Percentiles rank a stretch among this genome's conserved stretches.
These are phyloP conservation scores for Ceratoteleas bidentatus DNA, from an alignment of 1,140 invertebrate genomes.

Conservation along the genomic window DNA sequence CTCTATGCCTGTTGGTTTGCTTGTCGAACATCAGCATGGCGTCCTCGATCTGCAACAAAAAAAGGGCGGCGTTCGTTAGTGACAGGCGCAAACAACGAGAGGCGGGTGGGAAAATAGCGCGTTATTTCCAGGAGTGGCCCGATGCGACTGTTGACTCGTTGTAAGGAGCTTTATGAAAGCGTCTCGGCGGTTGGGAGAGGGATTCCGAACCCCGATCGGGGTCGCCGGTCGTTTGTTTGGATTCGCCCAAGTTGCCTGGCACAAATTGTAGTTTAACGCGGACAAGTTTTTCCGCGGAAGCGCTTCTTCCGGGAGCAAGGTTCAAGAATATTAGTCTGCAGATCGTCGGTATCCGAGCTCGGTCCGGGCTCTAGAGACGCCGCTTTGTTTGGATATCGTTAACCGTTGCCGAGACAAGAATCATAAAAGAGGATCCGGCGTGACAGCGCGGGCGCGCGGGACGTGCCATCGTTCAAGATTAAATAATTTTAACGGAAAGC, in stretches of 20 bases:
- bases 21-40: too few species aligned
- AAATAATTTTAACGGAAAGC: constrained; percentile 67
- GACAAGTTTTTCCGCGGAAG: background rate
- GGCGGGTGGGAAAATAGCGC: too few species aligned
- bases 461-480: constrained; percentile 44
- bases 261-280: constrained; percentile 40
- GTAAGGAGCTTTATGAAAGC: too few species aligned
- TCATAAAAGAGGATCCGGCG: constrained; percentile 44
- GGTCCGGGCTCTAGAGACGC: constrained; percentile 50
- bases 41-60: too few species aligned
- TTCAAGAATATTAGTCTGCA: constrained; percentile 53
- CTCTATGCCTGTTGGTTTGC: too few species aligned
- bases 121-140: too few species aligned
- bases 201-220: constrained; percentile 30
- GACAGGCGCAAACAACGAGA: too few species aligned
- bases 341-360: constrained; percentile 57
- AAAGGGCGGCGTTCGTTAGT: too few species aligned
- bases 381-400: constrained; percentile 76
- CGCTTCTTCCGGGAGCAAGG: background rate
- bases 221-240: constrained; percentile 53
- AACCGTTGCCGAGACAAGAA: constrained; percentile 69
- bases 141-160: too few species aligned
- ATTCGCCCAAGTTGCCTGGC: constrained; percentile 47
- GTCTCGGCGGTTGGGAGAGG: too few species aligned
- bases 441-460: constrained; percentile 35